Conservation (phyloP, 2,888 invertebrate species). For the Agrotis exclamationis region DNA sequence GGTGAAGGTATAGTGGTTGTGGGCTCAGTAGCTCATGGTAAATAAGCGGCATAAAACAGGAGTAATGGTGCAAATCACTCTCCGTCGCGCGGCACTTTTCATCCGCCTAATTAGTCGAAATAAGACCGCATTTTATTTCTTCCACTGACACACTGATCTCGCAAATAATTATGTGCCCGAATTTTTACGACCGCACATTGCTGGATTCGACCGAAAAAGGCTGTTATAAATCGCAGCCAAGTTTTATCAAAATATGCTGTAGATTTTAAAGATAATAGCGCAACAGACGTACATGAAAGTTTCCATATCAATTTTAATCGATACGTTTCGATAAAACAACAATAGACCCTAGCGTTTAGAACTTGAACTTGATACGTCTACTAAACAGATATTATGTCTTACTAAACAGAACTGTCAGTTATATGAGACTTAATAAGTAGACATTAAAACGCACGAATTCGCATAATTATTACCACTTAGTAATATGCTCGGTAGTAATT, state of each 20-base stretch:
- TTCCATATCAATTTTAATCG: constrained; percentile 30
- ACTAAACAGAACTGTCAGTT: constrained; percentile 42
- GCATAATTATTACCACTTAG: constrained; percentile 51
- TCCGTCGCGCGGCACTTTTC: constrained; percentile 76
- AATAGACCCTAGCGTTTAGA: constrained; percentile 30
- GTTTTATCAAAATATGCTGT: constrained; percentile 26
- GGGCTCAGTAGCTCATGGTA: constrained; percentile 46
- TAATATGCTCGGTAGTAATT: constrained; percentile 51
- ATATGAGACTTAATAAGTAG: constrained; percentile 44
- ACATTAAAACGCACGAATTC: constrained; percentile 49
- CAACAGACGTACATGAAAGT: background rate
- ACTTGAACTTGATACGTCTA: constrained; percentile 54
- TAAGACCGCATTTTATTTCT: constrained; percentile 66
- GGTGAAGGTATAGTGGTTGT: constrained; percentile 59
- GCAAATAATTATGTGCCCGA: constrained; percentile 30
- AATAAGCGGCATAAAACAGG: constrained; percentile 57
- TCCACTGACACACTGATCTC: constrained; percentile 47
- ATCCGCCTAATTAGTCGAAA: constrained; percentile 79
- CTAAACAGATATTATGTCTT: no score
- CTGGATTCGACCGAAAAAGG: constrained; percentile 10
- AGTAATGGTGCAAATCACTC: constrained; percentile 75
- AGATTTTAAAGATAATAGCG: constrained; percentile 30
- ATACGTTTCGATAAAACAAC: constrained; percentile 27
- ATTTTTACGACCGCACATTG: constrained; percentile 20
- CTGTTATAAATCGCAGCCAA: constrained; percentile 27